These are phyloP conservation scores for Branchellion lobata DNA, from an alignment of 2,888 invertebrate species.

Conservation along the genomic window DNA sequence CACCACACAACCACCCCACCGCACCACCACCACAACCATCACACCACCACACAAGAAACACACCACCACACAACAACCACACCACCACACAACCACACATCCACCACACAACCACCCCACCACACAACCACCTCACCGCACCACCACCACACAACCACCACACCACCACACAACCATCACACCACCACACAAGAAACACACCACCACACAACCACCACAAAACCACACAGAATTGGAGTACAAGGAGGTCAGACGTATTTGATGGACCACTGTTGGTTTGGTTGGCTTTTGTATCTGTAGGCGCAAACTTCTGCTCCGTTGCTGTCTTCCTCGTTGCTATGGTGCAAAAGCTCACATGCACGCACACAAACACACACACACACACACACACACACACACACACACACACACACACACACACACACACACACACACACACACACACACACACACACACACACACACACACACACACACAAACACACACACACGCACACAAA, in stretches of 20 bases:
- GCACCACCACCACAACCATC: no score
- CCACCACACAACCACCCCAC: no score
- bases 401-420: conserved; percentile 31
- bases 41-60: no score
- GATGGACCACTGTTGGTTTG: background rate
- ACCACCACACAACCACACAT: no score
- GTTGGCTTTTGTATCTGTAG: background rate
- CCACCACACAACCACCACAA: no score
- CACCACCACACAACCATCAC: no score
- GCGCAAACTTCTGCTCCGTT: background rate
- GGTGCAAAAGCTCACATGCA: conserved; percentile 7
- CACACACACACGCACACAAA: conserved; percentile 26
- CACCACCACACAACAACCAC: no score
- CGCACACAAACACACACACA: conserved; percentile 22
- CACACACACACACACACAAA: conserved; percentile 20
- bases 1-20: no score
- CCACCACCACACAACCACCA: no score
- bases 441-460: conserved; percentile 31
- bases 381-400: conserved; percentile 26
- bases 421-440: conserved; percentile 31
- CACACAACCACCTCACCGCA: no score
- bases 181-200: no score
- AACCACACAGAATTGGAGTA: no score
- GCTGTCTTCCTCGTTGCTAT: background rate
- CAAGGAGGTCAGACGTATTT: background rate